These are phyloP conservation scores for Ophioninae sp. DNA, from an alignment of 2,888 invertebrate genomes.

Conservation along the genomic window DNA sequence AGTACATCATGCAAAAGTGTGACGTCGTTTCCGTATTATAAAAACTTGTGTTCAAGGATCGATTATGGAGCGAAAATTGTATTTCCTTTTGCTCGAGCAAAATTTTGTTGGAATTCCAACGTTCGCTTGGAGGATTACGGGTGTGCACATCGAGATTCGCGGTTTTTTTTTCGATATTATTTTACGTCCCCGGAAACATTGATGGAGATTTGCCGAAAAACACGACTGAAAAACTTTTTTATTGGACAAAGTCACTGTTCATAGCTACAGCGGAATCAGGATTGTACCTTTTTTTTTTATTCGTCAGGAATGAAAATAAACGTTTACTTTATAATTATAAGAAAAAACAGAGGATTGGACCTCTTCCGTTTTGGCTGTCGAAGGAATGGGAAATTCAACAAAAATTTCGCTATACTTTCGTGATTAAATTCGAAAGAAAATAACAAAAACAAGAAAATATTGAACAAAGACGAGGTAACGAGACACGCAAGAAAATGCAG, in stretches of 20 bases:
- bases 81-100: background rate
- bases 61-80: background rate
- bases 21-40: background rate
- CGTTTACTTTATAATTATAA: background rate
- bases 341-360: background rate
- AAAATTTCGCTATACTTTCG: background rate
- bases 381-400: background rate
- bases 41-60: background rate
- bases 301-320: background rate
- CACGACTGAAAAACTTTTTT: background rate
- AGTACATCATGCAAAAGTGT: background rate
- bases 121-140: background rate
- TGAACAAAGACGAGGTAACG: background rate
- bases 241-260: background rate
- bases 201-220: background rate
- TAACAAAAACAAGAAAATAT: background rate
- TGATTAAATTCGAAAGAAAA: too few species aligned
- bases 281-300: background rate
- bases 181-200: background rate
- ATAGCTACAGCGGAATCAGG: background rate
- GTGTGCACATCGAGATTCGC: background rate
- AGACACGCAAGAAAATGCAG: slow-evolving; percentile 41
- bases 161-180: background rate
- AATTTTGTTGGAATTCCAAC: background rate
- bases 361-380: background rate